These are phyloP conservation scores for human DNA, from an alignment of 2,113 vertebrate species.

Conservation along the genomic window DNA sequence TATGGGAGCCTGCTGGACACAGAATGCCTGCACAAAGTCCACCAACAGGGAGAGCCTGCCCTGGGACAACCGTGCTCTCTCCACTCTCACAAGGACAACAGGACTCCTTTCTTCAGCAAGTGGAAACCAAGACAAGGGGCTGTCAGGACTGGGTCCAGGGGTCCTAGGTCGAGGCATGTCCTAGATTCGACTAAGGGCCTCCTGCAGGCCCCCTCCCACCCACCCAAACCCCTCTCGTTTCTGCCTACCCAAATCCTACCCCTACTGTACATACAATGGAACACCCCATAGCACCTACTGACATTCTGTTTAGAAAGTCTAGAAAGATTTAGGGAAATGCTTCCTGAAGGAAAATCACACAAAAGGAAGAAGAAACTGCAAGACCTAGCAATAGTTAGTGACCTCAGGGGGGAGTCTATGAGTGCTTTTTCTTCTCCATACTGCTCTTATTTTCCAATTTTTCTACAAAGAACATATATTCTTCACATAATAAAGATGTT, in stretches of 20 bases:
- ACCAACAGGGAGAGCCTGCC: neutral
- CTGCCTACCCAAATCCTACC: neutral
- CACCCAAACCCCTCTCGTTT: neutral
- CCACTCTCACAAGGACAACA: neutral
- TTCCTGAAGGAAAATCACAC: neutral
- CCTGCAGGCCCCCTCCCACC: neutral
- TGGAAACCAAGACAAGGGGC: neutral
- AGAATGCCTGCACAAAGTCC: rapidly evolving
- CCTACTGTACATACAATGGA: neutral
- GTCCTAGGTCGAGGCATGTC: neutral
- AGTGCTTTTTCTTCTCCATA: neutral
- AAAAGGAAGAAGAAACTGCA: neutral
- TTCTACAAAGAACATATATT: neutral
- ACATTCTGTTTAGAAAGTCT: neutral
- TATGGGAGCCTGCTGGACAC: neutral
- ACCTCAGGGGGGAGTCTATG: neutral
- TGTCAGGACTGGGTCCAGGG: neutral
- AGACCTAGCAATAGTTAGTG: too few relatives aligned
- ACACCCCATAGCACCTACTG: neutral
- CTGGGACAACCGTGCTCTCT: neutral
- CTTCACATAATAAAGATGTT: neutral
- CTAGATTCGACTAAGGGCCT: neutral
- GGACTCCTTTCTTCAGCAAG: neutral
- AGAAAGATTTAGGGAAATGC: neutral
- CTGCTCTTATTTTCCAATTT: neutral